Conservation (phyloP, 2,888 invertebrate genomes). For the Drosophila longiperda region DNA sequence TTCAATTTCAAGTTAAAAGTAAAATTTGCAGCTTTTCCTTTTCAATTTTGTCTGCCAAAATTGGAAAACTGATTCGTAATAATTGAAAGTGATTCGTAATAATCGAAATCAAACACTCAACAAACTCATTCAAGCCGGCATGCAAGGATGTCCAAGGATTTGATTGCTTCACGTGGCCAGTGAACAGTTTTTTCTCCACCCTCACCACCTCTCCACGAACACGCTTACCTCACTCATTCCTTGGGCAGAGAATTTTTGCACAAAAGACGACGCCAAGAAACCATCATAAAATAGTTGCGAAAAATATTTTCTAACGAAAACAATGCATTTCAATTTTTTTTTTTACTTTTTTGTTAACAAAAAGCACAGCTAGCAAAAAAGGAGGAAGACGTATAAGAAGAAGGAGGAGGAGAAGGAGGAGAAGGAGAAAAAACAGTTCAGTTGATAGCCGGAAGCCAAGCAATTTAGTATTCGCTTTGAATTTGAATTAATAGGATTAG, state of each 20-base stretch:
- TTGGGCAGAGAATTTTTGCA: constrained; percentile 1
- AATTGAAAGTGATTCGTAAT: constrained; percentile 54
- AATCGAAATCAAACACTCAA: constrained; percentile 74
- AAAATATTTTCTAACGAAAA: constrained; percentile 72
- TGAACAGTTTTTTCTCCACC: constrained; percentile 12
- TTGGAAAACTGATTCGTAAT: constrained; percentile 1
- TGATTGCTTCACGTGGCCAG: constrained; percentile 60
- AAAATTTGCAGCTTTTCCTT: neutral
- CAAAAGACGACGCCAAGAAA: constrained; percentile 42
- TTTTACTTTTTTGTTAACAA: constrained; percentile 45
- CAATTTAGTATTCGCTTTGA: constrained; percentile 64
- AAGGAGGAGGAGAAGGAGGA: neutral
- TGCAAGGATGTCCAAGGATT: constrained; percentile 36
- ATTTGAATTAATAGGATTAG: constrained; percentile 78
- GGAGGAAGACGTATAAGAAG: neutral
- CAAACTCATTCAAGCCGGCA: constrained; percentile 44
- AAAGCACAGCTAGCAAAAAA: constrained; percentile 55
- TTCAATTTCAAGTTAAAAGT: constrained; percentile 9
- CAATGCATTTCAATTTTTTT: constrained; percentile 72
- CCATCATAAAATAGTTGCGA: constrained; percentile 59
- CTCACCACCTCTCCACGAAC: neutral
- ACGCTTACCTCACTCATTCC: neutral
- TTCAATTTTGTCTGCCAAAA: neutral
- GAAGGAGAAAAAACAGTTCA: constrained; percentile 14
- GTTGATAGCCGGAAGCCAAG: constrained; percentile 12